Evolutionary conservation across 2,797 vertebrate species (phyloP).

Genomic region (Galago senegalensis): DNA sequence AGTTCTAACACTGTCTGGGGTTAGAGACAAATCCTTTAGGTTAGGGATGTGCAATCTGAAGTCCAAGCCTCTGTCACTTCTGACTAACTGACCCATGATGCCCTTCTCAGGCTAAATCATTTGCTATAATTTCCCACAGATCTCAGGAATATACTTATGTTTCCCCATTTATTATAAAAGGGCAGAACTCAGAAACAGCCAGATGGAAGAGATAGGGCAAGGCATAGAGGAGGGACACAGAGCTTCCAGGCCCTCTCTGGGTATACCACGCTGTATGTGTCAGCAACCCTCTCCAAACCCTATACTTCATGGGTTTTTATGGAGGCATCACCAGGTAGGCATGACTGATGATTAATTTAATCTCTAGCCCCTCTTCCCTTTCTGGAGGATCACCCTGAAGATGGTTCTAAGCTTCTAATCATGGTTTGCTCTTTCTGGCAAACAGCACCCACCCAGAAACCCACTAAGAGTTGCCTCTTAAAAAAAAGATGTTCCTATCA

Average conservation of each 20-base stretch:
- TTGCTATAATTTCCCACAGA: not conserved
- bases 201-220: not conserved
- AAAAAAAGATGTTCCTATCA: not conserved
- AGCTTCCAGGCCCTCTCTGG: not conserved
- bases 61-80: not conserved
- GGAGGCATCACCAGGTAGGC: too few species aligned
- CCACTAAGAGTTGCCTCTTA: not conserved
- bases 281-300: not conserved
- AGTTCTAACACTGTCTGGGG: not conserved
- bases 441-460: not conserved
- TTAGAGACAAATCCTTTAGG: not conserved
- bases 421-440: not conserved
- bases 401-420: not conserved
- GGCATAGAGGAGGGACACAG: not conserved
- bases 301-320: not conserved
- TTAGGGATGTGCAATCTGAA: too few species aligned
- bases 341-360: too few species aligned
- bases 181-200: too few species aligned
- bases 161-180: not conserved
- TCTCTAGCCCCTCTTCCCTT: not conserved
- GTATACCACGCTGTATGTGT: not conserved
- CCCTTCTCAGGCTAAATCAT: too few species aligned
- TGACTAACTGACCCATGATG: not conserved
- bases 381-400: not conserved
- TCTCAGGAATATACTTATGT: not conserved